A percentile compares a stretch with the other conserved stretches of the same genome.
Conservation (phyloP, 1,140 invertebrate species). For the Muscidifurax raptorellus region DNA sequence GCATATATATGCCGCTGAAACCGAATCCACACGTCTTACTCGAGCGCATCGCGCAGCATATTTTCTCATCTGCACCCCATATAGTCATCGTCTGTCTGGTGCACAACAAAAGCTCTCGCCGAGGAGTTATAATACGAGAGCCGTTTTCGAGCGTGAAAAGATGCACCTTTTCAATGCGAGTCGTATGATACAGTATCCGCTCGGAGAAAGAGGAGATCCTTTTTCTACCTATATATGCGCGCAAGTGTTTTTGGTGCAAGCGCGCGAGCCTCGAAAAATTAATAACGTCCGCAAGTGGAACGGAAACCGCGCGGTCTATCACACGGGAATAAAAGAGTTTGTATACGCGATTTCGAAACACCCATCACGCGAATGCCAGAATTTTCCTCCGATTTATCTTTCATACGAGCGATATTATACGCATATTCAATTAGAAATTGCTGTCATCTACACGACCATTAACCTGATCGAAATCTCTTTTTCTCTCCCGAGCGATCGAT, state of each 20-base stretch:
- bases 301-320: background rate
- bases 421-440: background rate
- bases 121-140: background rate
- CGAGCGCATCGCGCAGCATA: too few species aligned
- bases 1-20: background rate
- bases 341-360: too few species aligned
- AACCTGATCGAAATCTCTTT: background rate
- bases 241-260: background rate
- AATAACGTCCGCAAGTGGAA: background rate
- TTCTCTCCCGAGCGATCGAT: background rate
- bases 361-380: background rate
- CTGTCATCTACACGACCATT: background rate
- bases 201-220: constrained; percentile 18
- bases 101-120: constrained; percentile 31
- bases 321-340: background rate
- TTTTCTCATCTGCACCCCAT: too few species aligned
- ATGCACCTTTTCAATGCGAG: constrained; percentile 24
- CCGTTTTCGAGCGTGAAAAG: constrained; percentile 49
- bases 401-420: background rate
- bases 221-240: background rate
- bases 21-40: too few species aligned
- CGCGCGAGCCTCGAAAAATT: background rate
- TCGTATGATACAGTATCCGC: constrained; percentile 44
- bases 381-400: background rate
- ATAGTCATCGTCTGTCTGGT: too few species aligned